Evolutionary conservation across 2,888 invertebrate genomes (phyloP).

Genomic region (Diaprepes abbreviatus): DNA sequence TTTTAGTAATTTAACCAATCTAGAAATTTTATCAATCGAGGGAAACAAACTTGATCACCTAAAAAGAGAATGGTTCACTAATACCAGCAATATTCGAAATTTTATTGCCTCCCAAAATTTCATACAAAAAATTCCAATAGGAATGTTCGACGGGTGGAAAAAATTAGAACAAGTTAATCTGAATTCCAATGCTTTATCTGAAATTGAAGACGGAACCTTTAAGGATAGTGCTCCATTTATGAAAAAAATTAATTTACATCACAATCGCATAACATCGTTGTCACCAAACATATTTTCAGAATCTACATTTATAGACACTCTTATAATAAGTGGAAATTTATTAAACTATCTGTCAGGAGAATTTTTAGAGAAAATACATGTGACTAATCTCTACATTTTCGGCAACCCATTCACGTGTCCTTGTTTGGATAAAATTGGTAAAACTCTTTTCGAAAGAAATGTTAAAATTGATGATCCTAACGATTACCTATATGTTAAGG

Average conservation of each 20-base stretch:
- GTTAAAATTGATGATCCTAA: background rate
- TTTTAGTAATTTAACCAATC: slow-evolving; percentile 3
- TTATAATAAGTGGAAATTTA: background rate
- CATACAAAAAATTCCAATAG: slow-evolving; percentile 1
- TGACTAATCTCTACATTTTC: background rate
- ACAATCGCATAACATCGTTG: background rate
- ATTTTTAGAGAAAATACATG: background rate
- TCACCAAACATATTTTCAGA: background rate
- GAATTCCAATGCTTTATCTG: slow-evolving; percentile 2
- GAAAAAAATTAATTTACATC: background rate
- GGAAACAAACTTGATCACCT: background rate
- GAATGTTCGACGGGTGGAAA: slow-evolving; percentile 17
- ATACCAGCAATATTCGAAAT: slow-evolving; percentile 4
- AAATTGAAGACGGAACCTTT: background rate
- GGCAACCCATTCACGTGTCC: slow-evolving; percentile 12
- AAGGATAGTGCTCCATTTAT: background rate
- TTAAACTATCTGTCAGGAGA: slow-evolving; percentile 7
- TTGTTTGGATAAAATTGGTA: background rate
- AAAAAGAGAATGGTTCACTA: slow-evolving; percentile 8
- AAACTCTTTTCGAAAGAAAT: background rate
- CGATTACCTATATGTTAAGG: background rate
- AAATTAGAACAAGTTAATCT: background rate
- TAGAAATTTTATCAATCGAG: background rate
- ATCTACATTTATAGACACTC: background rate
- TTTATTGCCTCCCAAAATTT: background rate